Percentiles rank a stretch among this genome's conserved stretches.
These are phyloP conservation scores for Hemitrygon akajei DNA, from an alignment of 2,797 vertebrate genomes.

Conservation along the genomic window DNA sequence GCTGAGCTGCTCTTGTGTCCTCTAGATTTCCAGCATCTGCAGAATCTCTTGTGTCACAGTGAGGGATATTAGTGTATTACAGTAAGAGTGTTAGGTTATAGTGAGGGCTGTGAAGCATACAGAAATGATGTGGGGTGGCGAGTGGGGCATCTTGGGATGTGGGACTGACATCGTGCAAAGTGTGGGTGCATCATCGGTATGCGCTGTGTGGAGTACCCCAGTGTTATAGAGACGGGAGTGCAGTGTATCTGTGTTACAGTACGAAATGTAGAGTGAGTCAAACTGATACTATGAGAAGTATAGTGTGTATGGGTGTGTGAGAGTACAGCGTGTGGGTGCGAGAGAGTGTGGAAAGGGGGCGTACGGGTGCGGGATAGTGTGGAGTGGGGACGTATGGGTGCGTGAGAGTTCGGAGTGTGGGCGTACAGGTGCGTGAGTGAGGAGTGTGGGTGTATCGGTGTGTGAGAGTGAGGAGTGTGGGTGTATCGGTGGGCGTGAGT, in stretches of 20 bases:
- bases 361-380: background rate
- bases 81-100: background rate
- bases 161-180: background rate
- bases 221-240: conserved; percentile 7
- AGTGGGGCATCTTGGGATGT: too few relatives aligned
- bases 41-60: too few relatives aligned
- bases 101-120: background rate
- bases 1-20: too few relatives aligned
- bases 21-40: too few relatives aligned
- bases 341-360: too few relatives aligned
- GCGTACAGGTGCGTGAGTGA: too few relatives aligned
- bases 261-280: background rate
- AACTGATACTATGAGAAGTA: background rate
- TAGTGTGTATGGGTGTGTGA: background rate
- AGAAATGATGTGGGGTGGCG: too few relatives aligned
- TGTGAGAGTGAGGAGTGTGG: background rate
- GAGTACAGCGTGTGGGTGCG: background rate
- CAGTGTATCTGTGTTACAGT: background rate
- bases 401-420: too few relatives aligned
- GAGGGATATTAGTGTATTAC: background rate
- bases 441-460: too few relatives aligned
- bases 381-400: background rate
- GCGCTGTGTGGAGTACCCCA: background rate
- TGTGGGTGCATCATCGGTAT: too few relatives aligned
- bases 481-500: too few relatives aligned